Base-by-base conservation (phyloP, 2,113 vertebrate species). In the Saccopteryx leptura region DNA sequence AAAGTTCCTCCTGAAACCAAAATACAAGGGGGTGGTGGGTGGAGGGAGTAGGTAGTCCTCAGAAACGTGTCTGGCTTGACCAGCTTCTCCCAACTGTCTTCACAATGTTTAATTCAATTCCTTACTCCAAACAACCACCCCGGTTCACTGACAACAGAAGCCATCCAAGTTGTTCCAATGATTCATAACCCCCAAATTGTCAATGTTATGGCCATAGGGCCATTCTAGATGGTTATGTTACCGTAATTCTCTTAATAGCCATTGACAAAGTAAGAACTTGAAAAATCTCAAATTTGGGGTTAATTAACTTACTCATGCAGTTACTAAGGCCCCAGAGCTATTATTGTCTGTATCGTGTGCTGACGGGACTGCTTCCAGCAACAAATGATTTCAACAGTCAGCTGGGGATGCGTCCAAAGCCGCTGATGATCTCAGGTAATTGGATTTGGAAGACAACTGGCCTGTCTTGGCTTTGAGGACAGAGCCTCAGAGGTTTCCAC, bases 341-440 rank as follows among this genome's bases (percentile, higher is more conserved):
- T 21, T 48, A 0, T 21, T 0, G 18, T 10, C 31, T 2, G 18
- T 21, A 1, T n/a, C 0, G 1, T 2, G 33, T 1, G 24, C 39
- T 0, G 8, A 26, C 0, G 17, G 14, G 9, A 52, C 68, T 7
- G 26, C 46, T 48, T 88, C 90, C 90, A 93, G 76, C n/a, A 23
- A 13, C 46, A 33, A 10, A 31, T 60, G 21, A 50, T 84, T 21
- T 48, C 71, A 69, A 82, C 8, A 4, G 66, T 56, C 90, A 15
- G 14, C 84, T 0, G 8, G 61, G 39, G 88, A 63, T 39, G 4
- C 1, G 0, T 66, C 88, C 85, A 79, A n/a, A 78, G 56, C 63
- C 9, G 0, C 24, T 7, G 69, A 33, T 39, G 65, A 81, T n/a
- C n/a, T 65, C 71, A 78, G 95, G 84, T 72, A 33, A 93, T 65